A percentile compares a stretch with the other conserved stretches of the same genome.
These are phyloP conservation scores for Callopanchax toddi DNA, from an alignment of 2,113 vertebrate genomes.

Conservation along the genomic window DNA sequence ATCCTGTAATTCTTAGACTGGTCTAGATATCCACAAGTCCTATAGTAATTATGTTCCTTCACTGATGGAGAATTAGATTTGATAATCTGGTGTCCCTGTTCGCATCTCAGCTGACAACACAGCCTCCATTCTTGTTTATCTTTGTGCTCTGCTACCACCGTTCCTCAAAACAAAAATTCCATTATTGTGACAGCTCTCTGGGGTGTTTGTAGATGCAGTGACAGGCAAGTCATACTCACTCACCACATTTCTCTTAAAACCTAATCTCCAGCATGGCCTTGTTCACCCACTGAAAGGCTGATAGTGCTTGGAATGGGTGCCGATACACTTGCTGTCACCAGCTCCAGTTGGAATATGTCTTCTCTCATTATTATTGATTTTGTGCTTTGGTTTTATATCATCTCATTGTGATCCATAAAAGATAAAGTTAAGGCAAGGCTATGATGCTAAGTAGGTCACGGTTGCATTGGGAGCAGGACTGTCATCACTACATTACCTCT, in stretches of 20 bases:
- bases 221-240: slow-evolving; percentile 74
- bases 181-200: slow-evolving; percentile 77
- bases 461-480: slow-evolving; percentile 49
- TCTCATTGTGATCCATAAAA: slow-evolving; percentile 55
- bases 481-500: slow-evolving; percentile 33
- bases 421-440: slow-evolving; percentile 40
- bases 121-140: slow-evolving; percentile 65
- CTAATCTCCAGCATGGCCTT: slow-evolving; percentile 73
- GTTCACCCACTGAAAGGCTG: slow-evolving; percentile 72
- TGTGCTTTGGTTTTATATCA: slow-evolving; percentile 52
- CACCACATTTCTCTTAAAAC: slow-evolving; percentile 71
- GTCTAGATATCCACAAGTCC: slow-evolving; percentile 30
- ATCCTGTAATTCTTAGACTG: slow-evolving; percentile 13
- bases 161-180: slow-evolving; percentile 71
- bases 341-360: slow-evolving; percentile 61
- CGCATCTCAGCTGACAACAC: slow-evolving; percentile 60
- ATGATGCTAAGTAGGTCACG: slow-evolving; percentile 44
- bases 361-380: slow-evolving; percentile 68
- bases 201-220: slow-evolving; percentile 74
- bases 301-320: slow-evolving; percentile 57
- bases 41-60: slow-evolving; percentile 22
- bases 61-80: slow-evolving; percentile 53
- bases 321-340: slow-evolving; percentile 62
- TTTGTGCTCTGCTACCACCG: slow-evolving; percentile 55
- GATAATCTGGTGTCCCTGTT: slow-evolving; percentile 54